Base-by-base conservation (phyloP, 2,113 vertebrate genomes). In the Geococcyx californianus region DNA sequence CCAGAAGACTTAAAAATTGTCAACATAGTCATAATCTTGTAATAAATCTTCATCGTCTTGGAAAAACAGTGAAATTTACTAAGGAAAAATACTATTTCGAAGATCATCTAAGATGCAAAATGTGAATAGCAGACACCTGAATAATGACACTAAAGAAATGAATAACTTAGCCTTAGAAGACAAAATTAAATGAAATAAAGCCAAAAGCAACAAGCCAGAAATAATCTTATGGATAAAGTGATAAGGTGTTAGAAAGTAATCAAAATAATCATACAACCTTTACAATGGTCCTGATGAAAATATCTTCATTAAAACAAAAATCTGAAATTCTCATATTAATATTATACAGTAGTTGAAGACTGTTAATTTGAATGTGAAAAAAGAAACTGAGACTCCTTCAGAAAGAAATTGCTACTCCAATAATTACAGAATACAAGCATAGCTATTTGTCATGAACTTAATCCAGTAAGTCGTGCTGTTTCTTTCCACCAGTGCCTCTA, bases 51-150 rank as follows among this genome's bases (percentile, higher is more conserved):
- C 15, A 33, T 49, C 26, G 47, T 34, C 29, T 56, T 63, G 20
- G 45, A 70, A 79, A 77, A 80, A 59, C 34, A 6, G 4, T 20
- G 6, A 84, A 44, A 58, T 55, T 62, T 93, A 24, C 45, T 60
- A 45, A 75, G 56, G 56, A 36, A 96, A 92, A 97, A 92, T 87
- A 34, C 52, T 62, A 55, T 86, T 90, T 93, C 87, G 89, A 93
- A 94, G 54, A 38, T 40, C 54, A 47, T 56, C 70, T 70, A 23
- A 87, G 51, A 81, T 42, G 42, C 14, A 94, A 90, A 95, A 94
- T 56, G 33, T 28, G 26, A 97, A 44, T 11, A 66, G 20, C n/a
- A 40, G 33, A 75, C 3, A 56, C 15, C 62, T 90, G 49, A 97
- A 92, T 26, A 66, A 23, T 66, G 56, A 42, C 49, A 83, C 6